A percentile compares a stretch with the other conserved stretches of the same genome.
Conservation (phyloP, 2,888 invertebrate species). For the Parelbella ahira region DNA sequence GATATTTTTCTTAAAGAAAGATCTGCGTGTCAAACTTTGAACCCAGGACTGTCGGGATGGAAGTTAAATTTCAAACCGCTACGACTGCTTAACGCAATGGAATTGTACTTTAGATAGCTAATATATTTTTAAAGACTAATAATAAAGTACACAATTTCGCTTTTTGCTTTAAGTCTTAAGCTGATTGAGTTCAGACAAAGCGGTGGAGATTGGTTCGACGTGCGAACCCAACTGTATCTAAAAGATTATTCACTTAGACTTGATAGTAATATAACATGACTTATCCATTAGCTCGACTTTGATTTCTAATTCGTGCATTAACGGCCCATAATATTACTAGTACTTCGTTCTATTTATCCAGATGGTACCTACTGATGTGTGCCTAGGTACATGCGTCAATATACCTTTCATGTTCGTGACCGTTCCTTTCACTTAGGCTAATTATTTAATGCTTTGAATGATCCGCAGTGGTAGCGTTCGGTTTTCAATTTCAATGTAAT, state of each 20-base stretch:
- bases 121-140: no score
- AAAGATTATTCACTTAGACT: slow-evolving; percentile 34
- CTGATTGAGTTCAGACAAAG: no score
- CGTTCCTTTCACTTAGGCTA: slow-evolving; percentile 18
- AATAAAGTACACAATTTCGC: no score
- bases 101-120: no score
- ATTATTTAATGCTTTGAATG: slow-evolving; percentile 22
- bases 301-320: slow-evolving; percentile 24
- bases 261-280: slow-evolving; percentile 50
- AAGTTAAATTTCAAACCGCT: no score
- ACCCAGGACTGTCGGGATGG: no score
- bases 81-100: no score
- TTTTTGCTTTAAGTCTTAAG: no score
- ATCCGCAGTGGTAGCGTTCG: slow-evolving; percentile 5
- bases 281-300: slow-evolving; percentile 48
- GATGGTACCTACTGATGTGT: slow-evolving; percentile 18
- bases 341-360: slow-evolving; percentile 20
- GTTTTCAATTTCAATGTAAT: slow-evolving; percentile 14
- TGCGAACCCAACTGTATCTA: no score
- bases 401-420: slow-evolving; percentile 5
- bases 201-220: no score
- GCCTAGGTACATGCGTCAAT: slow-evolving; percentile 2
- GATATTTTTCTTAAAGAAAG: no score
- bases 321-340: slow-evolving; percentile 5
- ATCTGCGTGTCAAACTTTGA: no score